Percentiles rank a stretch among this genome's conserved stretches.
Conservation (phyloP, 2,888 invertebrate genomes). For the Ichneumoninae sp. region DNA sequence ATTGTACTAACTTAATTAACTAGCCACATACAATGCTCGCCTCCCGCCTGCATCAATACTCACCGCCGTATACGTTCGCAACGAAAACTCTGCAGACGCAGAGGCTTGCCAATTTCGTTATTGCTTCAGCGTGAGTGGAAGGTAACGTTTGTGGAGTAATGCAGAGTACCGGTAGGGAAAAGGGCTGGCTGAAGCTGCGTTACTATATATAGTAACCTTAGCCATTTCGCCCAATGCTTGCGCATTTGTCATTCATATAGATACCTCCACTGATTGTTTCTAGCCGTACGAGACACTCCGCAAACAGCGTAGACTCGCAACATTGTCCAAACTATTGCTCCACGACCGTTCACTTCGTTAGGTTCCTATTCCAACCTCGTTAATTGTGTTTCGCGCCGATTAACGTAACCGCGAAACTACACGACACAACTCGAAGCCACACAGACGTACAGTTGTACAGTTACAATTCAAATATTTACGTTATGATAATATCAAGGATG, state of each 20-base stretch:
- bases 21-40: conserved; percentile 10
- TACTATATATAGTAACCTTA: not conserved
- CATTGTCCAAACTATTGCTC: not conserved
- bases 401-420: conserved; percentile 34
- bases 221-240: conserved; percentile 3
- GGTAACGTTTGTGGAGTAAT: conserved; percentile 16
- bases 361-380: conserved; percentile 21
- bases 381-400: conserved; percentile 56
- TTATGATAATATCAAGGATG: conserved; percentile 40
- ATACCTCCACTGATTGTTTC: conserved; percentile 6
- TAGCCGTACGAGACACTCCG: conserved; percentile 13
- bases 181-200: conserved; percentile 17
- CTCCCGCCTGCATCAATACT: not conserved
- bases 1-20: conserved; percentile 32
- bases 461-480: conserved; percentile 53
- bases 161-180: conserved; percentile 8
- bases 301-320: conserved; percentile 23
- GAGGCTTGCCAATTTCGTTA: conserved; percentile 51
- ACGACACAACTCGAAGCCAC: not conserved
- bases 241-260: conserved; percentile 40
- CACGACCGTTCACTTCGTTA: conserved; percentile 18
- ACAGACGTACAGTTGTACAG: not conserved
- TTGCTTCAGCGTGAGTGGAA: conserved; percentile 30
- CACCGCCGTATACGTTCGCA: conserved; percentile 11
- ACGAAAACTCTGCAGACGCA: conserved; percentile 5